Conservation (phyloP, 64 coral and sea anemone species). For the Stichodactyla mertensii region DNA sequence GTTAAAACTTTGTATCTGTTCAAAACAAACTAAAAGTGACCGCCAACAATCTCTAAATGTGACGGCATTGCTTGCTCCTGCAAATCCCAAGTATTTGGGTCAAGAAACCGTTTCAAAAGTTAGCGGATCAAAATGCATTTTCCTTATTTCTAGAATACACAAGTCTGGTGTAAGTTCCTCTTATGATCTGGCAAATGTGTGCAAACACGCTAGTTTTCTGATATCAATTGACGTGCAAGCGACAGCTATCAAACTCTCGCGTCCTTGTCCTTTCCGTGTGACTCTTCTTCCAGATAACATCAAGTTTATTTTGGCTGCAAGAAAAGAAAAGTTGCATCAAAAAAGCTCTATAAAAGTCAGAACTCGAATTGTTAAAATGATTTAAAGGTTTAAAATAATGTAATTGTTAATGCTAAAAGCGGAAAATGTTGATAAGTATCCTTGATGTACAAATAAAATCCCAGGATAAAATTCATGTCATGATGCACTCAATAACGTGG, state of each 20-base stretch:
- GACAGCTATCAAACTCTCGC: neutral
- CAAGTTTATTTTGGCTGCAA: neutral
- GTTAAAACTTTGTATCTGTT: slow-evolving; percentile 55
- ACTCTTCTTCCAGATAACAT: slow-evolving; percentile 7
- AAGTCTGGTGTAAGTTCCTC: neutral
- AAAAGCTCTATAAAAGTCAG: neutral
- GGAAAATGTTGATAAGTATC: no score
- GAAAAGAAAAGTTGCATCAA: neutral
- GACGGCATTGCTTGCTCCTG: neutral
- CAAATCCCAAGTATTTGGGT: slow-evolving; percentile 11
- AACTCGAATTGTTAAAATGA: neutral
- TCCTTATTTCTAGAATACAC: slow-evolving; percentile 3
- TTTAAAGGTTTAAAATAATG: neutral
- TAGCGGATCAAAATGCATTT: neutral
- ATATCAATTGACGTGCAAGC: neutral
- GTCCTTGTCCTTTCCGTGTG: neutral
- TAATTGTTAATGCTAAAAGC: no score
- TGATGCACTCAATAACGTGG: no score
- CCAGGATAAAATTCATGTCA: no score
- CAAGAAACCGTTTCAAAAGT: neutral
- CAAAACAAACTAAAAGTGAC: neutral
- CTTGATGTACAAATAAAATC: no score
- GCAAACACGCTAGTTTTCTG: neutral
- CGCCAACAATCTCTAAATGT: neutral
- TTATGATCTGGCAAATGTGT: neutral